Evolutionary conservation across 2,888 invertebrate genomes (phyloP).

Genomic region (Apodemia zela): DNA sequence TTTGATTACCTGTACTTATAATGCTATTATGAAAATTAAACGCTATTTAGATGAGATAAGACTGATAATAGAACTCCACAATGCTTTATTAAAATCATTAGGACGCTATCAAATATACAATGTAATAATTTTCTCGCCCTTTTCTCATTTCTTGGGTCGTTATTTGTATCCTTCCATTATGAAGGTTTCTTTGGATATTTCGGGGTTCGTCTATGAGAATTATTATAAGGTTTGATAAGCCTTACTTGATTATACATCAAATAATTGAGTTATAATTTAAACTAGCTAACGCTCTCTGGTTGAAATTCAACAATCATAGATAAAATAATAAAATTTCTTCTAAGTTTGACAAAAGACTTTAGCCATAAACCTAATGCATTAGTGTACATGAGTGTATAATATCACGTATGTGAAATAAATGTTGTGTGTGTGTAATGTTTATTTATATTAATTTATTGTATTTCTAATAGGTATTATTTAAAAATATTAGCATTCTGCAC

Average conservation of each 20-base stretch:
- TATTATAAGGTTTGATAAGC: not conserved
- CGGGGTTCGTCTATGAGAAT: not conserved
- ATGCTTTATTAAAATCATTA: conserved; percentile 2
- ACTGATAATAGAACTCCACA: not conserved
- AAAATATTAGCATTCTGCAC: no score
- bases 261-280: not conserved
- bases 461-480: no score
- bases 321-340: no score
- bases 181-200: not conserved
- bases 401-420: no score
- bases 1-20: conserved; percentile 1
- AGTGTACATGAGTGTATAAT: no score
- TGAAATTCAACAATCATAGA: no score
- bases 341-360: no score
- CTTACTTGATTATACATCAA: not conserved
- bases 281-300: no score
- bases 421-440: no score
- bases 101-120: conserved; percentile 10
- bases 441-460: no score
- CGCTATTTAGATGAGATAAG: not conserved
- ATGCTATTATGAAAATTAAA: not conserved
- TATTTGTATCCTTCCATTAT: not conserved
- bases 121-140: conserved; percentile 11
- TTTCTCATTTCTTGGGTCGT: conserved; percentile 2
- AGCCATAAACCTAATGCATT: no score